Evolutionary conservation across 2,888 invertebrate genomes (phyloP).

Genomic region (Synergus laeviventris): DNA sequence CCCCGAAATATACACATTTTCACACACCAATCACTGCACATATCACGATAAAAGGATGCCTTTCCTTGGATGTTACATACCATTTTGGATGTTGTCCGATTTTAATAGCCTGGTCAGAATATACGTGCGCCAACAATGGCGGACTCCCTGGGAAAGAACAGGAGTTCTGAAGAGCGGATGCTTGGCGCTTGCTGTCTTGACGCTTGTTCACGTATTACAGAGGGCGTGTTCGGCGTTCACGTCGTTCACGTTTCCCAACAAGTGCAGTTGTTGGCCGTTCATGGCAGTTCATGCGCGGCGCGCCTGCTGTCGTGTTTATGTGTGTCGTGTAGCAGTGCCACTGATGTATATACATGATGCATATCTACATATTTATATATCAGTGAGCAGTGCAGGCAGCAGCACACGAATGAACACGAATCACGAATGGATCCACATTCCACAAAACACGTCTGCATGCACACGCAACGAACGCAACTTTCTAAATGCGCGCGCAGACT

Average conservation of each 20-base stretch:
- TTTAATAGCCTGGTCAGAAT: constrained; percentile 83
- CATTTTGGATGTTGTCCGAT: constrained; percentile 92
- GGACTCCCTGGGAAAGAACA: constrained; percentile 88
- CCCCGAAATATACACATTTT: constrained; percentile 63
- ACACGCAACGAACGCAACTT: too few species aligned
- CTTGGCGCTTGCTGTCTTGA: background rate
- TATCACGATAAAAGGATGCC: constrained; percentile 44
- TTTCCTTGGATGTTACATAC: constrained; percentile 78
- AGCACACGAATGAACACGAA: too few species aligned
- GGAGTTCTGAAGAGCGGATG: constrained; percentile 57
- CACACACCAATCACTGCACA: constrained; percentile 47
- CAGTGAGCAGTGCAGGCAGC: too few species aligned
- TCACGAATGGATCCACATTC: constrained; percentile 44
- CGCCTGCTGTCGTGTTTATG: too few species aligned
- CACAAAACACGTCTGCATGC: too few species aligned
- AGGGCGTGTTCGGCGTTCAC: too few species aligned
- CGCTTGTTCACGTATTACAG: constrained; percentile 53
- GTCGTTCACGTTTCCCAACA: constrained; percentile 24
- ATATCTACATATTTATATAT: too few species aligned
- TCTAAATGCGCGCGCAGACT: constrained; percentile 51
- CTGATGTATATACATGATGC: too few species aligned
- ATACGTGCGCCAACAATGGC: constrained; percentile 91
- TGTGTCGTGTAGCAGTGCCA: constrained; percentile 20
- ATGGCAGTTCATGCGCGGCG: too few species aligned
- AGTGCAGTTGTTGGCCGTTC: too few species aligned